Base-by-base conservation (phyloP, 2,888 invertebrate genomes). In the Agapostemon virescens region DNA sequence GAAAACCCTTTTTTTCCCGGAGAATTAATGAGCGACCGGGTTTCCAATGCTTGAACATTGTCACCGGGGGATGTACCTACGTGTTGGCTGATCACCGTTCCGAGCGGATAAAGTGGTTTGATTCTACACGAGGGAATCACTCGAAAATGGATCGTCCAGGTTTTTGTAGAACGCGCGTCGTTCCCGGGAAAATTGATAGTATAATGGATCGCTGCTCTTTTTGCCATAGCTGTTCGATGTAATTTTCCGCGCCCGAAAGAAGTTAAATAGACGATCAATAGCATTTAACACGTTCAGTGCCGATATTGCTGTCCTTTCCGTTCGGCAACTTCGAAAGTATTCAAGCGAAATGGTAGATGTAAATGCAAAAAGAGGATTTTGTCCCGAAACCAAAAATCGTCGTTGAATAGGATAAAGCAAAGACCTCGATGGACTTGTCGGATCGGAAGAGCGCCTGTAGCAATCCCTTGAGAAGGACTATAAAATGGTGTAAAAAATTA, bases 21-120 rank as follows among this genome's bases (percentile, higher is more conserved):
- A 2, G 49, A 23, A 68, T 74, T 64, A 77, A 74, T 42, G 52
- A 69, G 63, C 63, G 30, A n/a, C 20, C 77, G 26, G 33, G 7
- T 23, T 13, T 38, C 30, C 68, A n/a, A 30, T n/a, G 61, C 36
- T 26, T 69, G 17, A 38, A 69, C 55, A 0, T 26, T 55, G 55
- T 55, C 55, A 55, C 52, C n/a, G n/a, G 23, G n/a, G 52, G 69
- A 26, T 52, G 23, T 52, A 23, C 23, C 23, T 23, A n/a, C 23
- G 52, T 23, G 52, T 52, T 52, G 23, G 11, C 13, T 4, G 52
- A 52, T 23, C 49, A 11, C n/a, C 49, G 11, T 23, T 26, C 5
- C 55, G 15, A 26, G 1, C 26, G 26, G 26, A 26, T 15, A 55
- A 55, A 55, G 6, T 26, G 26, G 26, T 55, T 13, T 26, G 23